Evolutionary conservation across 2,888 invertebrate genomes (phyloP), one percentile per base, ranked within the genome.

Genomic region (Conistra vaccinii): DNA sequence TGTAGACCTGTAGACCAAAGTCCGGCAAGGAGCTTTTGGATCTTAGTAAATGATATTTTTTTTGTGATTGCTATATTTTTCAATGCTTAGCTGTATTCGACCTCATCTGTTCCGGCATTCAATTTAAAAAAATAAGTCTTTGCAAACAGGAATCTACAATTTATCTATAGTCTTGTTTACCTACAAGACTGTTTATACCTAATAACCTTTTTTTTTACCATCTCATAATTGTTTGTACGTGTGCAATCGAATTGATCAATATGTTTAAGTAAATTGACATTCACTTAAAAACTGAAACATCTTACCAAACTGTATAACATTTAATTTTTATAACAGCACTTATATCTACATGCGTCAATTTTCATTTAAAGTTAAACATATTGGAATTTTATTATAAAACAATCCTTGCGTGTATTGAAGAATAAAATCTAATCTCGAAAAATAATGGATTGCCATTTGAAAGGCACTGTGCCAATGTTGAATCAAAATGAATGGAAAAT

Each of bases 321-420:
- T 51, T 17, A 45, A 68, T 39, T 73, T 58, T 62, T 45, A 63
- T 26, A 42, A 39, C 32, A 65, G 23, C 26, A 45, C 14, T 17
- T 14, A 35, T 17, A 29, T 3, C 14, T 29, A 66, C 26, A 62
- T 26, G 17, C 26, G 48, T 76, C 69, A 76, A 53, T 62, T 57
- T 73, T 72, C 51, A 66, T 73, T 69, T 62, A n/a, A 74, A 74
- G 26, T 62, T 45, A 39, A 63, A 67, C 6, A n/a, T 63, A 67
- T 75, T 73, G 53, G 29, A 63, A 53, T 71, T 67, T 42, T 69
- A 48, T n/a, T 55, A 14, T 35, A 53, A 74, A 35, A 66, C 7
- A 55, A 39, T 70, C n/a, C 1, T 69, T 69, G 32, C 57, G 55
- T 69, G 45, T 69, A 60, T 51, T 26, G n/a, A 82, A 73, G 72